A percentile compares a stretch with the other conserved stretches of the same genome.
Evolutionary conservation across 2,888 invertebrate species (phyloP).

Genomic region (Phalera bucephala): DNA sequence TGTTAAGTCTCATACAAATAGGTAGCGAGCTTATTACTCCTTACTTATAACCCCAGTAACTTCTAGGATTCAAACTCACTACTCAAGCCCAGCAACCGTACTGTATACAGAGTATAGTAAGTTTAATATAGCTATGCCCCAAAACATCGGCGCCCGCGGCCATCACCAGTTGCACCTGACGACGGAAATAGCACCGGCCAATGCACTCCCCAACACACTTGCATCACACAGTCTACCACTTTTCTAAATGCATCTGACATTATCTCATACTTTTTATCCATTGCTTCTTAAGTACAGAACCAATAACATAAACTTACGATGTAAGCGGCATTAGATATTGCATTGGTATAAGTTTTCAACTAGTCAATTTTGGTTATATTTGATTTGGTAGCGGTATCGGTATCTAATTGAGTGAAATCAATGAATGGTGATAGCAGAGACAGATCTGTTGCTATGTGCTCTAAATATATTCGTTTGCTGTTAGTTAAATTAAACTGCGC

Average conservation of each 20-base stretch:
- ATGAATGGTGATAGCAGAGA: slow-evolving; percentile 46
- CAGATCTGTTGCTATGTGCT: slow-evolving; percentile 20
- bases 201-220: slow-evolving; percentile 56
- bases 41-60: no score
- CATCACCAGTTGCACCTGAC: slow-evolving; percentile 49
- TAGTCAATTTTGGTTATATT: neutral
- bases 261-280: no score
- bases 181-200: slow-evolving; percentile 58
- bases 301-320: no score
- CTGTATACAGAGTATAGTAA: no score
- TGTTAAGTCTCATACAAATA: no score
- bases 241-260: neutral
- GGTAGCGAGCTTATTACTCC: no score
- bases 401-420: slow-evolving; percentile 61
- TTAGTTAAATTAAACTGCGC: slow-evolving; percentile 34
- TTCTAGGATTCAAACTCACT: no score
- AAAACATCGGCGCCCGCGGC: slow-evolving; percentile 11
- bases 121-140: slow-evolving; percentile 3
- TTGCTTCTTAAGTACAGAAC: no score
- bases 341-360: no score
- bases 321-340: no score
- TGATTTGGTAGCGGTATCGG: slow-evolving; percentile 48
- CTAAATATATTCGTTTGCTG: slow-evolving; percentile 26
- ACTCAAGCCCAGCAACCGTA: no score
- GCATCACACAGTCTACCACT: slow-evolving; percentile 20